A percentile compares a stretch with the other conserved stretches of the same genome.
Conservation (phyloP, 1,140 invertebrate species). For the Zaprionus ghesquierei region DNA sequence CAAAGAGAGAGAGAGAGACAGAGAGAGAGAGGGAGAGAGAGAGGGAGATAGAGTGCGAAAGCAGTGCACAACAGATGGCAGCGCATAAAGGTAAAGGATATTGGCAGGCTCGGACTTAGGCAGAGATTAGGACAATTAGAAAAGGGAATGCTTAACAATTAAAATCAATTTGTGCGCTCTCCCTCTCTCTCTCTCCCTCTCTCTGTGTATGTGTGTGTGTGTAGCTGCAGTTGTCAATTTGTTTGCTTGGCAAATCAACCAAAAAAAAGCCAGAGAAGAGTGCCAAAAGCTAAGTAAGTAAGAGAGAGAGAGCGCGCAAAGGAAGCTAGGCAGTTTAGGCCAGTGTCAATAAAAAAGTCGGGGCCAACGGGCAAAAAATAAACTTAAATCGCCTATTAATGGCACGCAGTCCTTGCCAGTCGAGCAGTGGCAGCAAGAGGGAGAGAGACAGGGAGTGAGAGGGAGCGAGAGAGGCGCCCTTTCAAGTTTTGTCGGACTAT, state of each 20-base stretch:
- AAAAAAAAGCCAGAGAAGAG: conserved; percentile 57
- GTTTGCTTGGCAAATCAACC: conserved; percentile 74
- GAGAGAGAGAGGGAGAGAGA: neutral
- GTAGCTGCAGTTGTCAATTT: conserved; percentile 64
- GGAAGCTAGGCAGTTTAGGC: conserved; percentile 5
- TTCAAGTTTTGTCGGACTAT: conserved; percentile 38
- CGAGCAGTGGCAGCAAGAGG: neutral
- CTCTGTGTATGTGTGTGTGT: conserved; percentile 1
- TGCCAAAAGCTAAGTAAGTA: conserved; percentile 26
- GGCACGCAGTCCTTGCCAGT: conserved; percentile 22
- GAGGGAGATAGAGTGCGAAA: neutral
- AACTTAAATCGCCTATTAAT: conserved; percentile 78
- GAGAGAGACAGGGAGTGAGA: neutral
- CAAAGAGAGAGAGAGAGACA: conserved; percentile 28
- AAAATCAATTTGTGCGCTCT: conserved; percentile 77
- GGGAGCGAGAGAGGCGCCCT: conserved; percentile 3
- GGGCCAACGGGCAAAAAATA: conserved; percentile 68
- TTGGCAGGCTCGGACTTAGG: conserved; percentile 61
- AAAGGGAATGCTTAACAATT: conserved; percentile 79
- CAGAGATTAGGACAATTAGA: conserved; percentile 78
- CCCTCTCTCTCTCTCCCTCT: too few relatives aligned
- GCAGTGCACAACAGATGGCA: conserved; percentile 2
- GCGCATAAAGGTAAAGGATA: conserved; percentile 59
- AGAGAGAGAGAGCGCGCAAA: neutral
- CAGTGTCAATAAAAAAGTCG: conserved; percentile 66